phyloP scores from a whole-genome alignment of 2,113 vertebrate genomes.

The western clawed frog (Xenopus tropicalis) region DNA sequence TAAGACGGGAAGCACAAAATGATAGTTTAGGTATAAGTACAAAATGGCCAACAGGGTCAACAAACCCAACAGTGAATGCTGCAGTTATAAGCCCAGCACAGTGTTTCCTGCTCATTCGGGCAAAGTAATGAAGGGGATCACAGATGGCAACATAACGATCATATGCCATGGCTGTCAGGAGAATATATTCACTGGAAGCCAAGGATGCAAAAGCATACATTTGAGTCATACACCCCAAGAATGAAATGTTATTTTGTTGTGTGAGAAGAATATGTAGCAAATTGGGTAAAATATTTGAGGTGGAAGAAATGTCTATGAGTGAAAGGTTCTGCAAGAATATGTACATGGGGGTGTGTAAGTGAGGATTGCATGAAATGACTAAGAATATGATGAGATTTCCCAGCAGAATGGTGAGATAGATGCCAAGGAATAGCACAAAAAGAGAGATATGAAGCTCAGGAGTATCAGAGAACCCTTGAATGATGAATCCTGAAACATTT shows the following conservation, averaged over 20 bases:
- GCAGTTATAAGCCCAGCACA: background rate
- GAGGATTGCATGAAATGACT: background rate
- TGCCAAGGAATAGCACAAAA: too few species aligned
- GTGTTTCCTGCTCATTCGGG: background rate
- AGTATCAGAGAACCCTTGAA: too few species aligned
- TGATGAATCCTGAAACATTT: too few species aligned
- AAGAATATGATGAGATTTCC: background rate
- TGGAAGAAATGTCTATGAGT: conserved; percentile 20
- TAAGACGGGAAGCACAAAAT: conserved; percentile 19
- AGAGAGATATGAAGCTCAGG: too few species aligned
- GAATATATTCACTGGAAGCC: conserved; percentile 5
- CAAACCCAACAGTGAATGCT: conserved; percentile 16
- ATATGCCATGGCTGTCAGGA: conserved; percentile 27
- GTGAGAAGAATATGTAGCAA: background rate
- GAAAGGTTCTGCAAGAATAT: conserved; percentile 17
- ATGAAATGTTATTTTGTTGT: background rate
- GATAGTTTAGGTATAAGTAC: background rate
- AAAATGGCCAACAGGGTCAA: background rate
- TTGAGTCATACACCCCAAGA: conserved; percentile 5
- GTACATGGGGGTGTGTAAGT: conserved; percentile 25
- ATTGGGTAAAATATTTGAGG: conserved; percentile 15
- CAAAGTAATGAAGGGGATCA: conserved; percentile 15
- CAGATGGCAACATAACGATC: conserved; percentile 32
- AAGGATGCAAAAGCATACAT: conserved; percentile 11
- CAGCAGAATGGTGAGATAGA: too few species aligned